phyloP scores from a whole-genome alignment of 1,140 invertebrate species.

The Fopius arisanus region DNA sequence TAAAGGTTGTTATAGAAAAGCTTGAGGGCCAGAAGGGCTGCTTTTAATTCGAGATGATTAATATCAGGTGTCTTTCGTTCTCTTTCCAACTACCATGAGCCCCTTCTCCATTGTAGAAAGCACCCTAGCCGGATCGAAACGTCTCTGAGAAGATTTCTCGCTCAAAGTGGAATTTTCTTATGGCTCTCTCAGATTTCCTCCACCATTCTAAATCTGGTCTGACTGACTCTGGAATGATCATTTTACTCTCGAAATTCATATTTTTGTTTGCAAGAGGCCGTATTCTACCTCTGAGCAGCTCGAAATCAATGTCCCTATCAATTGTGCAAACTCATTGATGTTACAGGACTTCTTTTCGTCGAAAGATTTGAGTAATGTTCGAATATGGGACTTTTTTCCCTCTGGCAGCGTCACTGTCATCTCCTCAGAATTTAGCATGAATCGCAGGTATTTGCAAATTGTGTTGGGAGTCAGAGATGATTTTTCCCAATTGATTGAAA shows the following conservation, averaged over 20 bases:
- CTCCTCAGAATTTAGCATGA: not conserved
- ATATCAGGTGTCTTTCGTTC: conserved; percentile 41
- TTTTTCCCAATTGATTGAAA: not conserved
- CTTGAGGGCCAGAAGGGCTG: conserved; percentile 48
- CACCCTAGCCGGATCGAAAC: no score
- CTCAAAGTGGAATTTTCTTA: not conserved
- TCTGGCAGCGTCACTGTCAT: not conserved
- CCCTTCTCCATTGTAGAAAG: not conserved
- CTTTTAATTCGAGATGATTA: conserved; percentile 49
- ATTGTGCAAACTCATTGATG: not conserved
- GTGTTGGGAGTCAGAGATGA: not conserved
- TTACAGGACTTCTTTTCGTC: not conserved
- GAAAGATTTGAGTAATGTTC: not conserved
- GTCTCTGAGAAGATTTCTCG: conserved; percentile 24
- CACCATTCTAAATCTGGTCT: conserved; percentile 13
- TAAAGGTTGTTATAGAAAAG: conserved; percentile 40
- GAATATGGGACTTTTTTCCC: not conserved
- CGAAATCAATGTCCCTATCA: not conserved
- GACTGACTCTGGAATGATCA: not conserved
- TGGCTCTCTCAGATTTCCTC: not conserved
- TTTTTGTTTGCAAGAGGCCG: conserved; percentile 33
- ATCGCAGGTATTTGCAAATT: not conserved
- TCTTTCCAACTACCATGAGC: conserved; percentile 36
- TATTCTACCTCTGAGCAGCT: conserved; percentile 15
- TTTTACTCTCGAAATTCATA: conserved; percentile 13